Percentiles rank a stretch among this genome's conserved stretches.
These are phyloP conservation scores for Candoia aspera DNA, from an alignment of 2,113 vertebrate species.

Conservation along the genomic window DNA sequence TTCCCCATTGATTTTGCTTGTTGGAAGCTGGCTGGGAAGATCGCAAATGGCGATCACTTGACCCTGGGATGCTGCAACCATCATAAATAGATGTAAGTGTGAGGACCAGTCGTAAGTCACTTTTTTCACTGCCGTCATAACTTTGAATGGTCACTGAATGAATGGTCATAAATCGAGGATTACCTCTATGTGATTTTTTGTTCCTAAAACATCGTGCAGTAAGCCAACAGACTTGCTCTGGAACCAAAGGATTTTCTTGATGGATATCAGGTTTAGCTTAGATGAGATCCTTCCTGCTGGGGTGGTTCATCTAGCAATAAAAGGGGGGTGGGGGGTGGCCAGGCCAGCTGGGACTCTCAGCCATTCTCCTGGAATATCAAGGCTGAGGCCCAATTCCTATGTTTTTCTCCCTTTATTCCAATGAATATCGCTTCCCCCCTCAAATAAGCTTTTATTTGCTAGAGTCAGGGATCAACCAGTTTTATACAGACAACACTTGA, in stretches of 20 bases:
- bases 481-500: neutral
- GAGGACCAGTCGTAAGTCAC: too few relatives aligned
- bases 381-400: neutral
- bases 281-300: neutral
- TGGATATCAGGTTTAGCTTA: neutral
- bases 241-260: neutral
- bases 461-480: neutral
- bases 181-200: too few relatives aligned
- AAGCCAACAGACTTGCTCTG: too few relatives aligned
- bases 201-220: too few relatives aligned
- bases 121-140: too few relatives aligned
- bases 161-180: too few relatives aligned
- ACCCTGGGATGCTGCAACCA: too few relatives aligned
- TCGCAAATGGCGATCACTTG: too few relatives aligned
- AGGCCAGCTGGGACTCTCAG: neutral
- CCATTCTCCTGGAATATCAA: neutral
- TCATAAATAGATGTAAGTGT: too few relatives aligned
- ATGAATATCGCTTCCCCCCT: neutral
- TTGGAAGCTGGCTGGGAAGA: too few relatives aligned
- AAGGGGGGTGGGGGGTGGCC: neutral
- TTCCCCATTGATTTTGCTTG: too few relatives aligned
- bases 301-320: neutral
- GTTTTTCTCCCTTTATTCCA: neutral
- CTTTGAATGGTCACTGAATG: too few relatives aligned
- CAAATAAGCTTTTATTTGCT: neutral